These are phyloP conservation scores for Nasonia vitripennis DNA, from an alignment of 1,140 invertebrate genomes.

Conservation along the genomic window DNA sequence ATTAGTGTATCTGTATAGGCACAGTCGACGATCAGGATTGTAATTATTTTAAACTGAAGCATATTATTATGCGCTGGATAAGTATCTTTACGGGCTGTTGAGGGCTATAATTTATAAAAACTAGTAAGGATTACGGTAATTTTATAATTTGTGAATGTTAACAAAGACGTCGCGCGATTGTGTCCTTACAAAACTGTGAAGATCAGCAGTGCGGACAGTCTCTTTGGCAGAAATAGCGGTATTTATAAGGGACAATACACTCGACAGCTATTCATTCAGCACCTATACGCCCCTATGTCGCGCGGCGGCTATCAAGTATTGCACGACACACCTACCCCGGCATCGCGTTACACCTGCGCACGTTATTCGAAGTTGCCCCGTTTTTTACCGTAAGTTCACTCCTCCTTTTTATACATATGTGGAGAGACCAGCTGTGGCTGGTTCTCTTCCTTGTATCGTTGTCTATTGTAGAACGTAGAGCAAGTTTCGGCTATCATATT, in stretches of 20 bases:
- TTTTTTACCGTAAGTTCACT: conserved; percentile 1
- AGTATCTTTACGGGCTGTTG: no score
- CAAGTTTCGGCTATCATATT: neutral
- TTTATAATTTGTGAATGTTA: no score
- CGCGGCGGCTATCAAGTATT: neutral
- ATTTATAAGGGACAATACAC: neutral
- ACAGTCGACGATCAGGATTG: neutral
- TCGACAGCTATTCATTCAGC: neutral
- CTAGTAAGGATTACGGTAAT: no score
- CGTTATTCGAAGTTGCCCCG: neutral
- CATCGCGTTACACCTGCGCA: conserved; percentile 26
- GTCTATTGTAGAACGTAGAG: conserved; percentile 10
- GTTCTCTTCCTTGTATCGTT: neutral
- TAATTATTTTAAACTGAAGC: neutral
- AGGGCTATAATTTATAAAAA: no score
- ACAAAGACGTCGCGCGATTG: no score
- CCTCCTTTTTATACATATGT: no score
- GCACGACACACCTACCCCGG: conserved; percentile 20
- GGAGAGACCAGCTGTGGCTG: neutral
- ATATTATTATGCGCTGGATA: no score
- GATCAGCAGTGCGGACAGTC: neutral
- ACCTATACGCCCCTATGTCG: neutral
- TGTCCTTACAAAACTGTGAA: neutral
- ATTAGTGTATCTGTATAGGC: neutral
- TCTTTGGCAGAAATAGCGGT: neutral